Percentiles rank a stretch among this genome's conserved stretches.
Conservation (phyloP, 2,888 invertebrate genomes). For the Lycophotia porphyrea region DNA sequence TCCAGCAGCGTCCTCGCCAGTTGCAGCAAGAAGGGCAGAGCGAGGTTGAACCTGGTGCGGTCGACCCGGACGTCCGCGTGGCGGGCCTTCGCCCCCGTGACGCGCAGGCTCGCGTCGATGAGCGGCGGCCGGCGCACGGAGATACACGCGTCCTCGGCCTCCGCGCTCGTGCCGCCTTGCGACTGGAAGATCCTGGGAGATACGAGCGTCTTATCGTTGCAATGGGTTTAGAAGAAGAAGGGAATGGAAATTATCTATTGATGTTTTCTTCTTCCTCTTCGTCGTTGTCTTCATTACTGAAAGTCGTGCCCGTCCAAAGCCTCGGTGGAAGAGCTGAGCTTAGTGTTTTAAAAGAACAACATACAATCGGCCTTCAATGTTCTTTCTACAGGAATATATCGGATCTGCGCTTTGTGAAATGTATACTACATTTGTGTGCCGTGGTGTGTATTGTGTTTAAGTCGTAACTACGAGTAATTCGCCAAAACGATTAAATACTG, state of each 20-base stretch:
- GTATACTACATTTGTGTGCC: too few relatives aligned
- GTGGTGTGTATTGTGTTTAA: too few relatives aligned
- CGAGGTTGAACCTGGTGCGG: slow-evolving; percentile 93
- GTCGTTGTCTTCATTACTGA: background rate
- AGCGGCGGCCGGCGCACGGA: slow-evolving; percentile 93
- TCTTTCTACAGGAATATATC: too few relatives aligned
- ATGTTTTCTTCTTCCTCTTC: background rate
- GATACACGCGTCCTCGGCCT: slow-evolving; percentile 85
- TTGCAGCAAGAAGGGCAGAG: slow-evolving; percentile 92
- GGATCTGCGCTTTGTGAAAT: background rate
- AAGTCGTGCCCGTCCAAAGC: background rate
- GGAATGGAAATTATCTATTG: background rate
- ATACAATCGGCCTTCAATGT: too few relatives aligned
- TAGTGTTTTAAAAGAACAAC: background rate
- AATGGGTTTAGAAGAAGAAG: background rate
- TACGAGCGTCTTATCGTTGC: background rate
- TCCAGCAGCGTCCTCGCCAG: slow-evolving; percentile 91
- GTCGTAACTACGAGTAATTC: background rate
- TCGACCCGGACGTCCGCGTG: slow-evolving; percentile 93
- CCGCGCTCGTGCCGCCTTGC: slow-evolving; percentile 90
- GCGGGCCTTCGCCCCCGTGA: slow-evolving; percentile 91
- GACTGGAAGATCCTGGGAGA: slow-evolving; percentile 91
- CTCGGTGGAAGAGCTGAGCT: background rate
- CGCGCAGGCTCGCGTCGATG: slow-evolving; percentile 92
- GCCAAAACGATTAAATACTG: too few relatives aligned